Percentiles rank a stretch among this genome's conserved stretches.
Evolutionary conservation across 2,888 invertebrate genomes (phyloP).

Genomic region (Heliconius charithonia): DNA sequence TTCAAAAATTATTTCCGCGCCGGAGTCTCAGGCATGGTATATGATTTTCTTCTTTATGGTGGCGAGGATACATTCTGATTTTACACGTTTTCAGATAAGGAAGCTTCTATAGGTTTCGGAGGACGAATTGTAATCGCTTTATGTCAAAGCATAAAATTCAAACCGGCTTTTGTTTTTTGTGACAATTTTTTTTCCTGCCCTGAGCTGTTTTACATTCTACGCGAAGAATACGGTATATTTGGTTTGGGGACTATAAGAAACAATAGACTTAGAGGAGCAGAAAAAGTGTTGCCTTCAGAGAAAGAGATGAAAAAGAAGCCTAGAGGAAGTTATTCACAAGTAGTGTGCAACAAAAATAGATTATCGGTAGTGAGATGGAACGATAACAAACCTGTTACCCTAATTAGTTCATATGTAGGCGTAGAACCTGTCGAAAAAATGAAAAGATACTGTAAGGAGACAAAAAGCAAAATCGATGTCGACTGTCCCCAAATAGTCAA

Average conservation of each 20-base stretch:
- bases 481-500: slow-evolving; percentile 51
- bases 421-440: slow-evolving; percentile 51
- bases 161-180: slow-evolving; percentile 42
- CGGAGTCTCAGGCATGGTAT: no score
- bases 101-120: slow-evolving; percentile 51
- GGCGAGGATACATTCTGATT: slow-evolving; percentile 53
- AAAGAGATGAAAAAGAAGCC: slow-evolving; percentile 49
- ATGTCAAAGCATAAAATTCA: slow-evolving; percentile 44
- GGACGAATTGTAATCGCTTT: slow-evolving; percentile 53
- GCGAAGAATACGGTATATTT: slow-evolving; percentile 51
- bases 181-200: slow-evolving; percentile 49
- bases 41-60: slow-evolving; percentile 47
- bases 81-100: slow-evolving; percentile 49
- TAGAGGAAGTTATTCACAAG: slow-evolving; percentile 46
- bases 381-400: slow-evolving; percentile 3
- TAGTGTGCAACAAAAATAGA: slow-evolving; percentile 46
- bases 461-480: slow-evolving; percentile 51
- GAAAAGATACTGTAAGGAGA: slow-evolving; percentile 52
- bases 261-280: slow-evolving; percentile 49
- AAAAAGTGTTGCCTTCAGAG: slow-evolving; percentile 44
- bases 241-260: slow-evolving; percentile 48
- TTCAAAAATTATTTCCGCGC: no score
- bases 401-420: slow-evolving; percentile 29
- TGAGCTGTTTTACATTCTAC: slow-evolving; percentile 48
- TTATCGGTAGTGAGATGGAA: slow-evolving; percentile 47